phyloP scores from a whole-genome alignment of 2,797 vertebrate species.

The Eleutherodactylus coqui region DNA sequence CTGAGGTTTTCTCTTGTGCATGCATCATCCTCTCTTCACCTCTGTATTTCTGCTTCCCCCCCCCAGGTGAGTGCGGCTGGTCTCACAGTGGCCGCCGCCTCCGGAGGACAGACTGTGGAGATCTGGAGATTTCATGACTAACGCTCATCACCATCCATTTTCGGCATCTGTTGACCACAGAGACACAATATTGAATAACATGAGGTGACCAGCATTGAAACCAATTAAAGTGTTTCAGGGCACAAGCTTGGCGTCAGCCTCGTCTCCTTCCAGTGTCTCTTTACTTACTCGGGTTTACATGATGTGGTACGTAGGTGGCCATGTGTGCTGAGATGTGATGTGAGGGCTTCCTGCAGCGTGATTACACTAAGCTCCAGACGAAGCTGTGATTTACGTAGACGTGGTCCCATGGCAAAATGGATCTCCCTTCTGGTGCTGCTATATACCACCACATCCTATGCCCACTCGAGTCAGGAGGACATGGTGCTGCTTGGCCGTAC shows the following conservation, averaged over 20 bases:
- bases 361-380: no score
- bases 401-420: no score
- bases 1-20: background rate
- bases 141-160: background rate
- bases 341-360: background rate
- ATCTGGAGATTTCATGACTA: constrained; percentile 82
- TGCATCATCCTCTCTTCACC: background rate
- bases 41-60: background rate
- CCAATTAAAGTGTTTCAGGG: background rate
- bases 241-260: background rate
- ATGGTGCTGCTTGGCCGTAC: no score
- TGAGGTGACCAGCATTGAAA: background rate
- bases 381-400: no score
- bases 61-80: constrained; percentile 85
- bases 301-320: background rate
- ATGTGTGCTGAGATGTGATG: background rate
- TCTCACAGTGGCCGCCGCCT: constrained; percentile 84
- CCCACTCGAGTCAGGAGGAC: no score
- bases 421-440: no score
- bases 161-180: no score
- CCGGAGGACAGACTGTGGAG: constrained; percentile 80
- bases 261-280: background rate
- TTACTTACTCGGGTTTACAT: background rate
- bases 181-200: background rate
- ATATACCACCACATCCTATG: no score